phyloP scores from a whole-genome alignment of 2,888 invertebrate genomes.

The Eulithis testata region DNA sequence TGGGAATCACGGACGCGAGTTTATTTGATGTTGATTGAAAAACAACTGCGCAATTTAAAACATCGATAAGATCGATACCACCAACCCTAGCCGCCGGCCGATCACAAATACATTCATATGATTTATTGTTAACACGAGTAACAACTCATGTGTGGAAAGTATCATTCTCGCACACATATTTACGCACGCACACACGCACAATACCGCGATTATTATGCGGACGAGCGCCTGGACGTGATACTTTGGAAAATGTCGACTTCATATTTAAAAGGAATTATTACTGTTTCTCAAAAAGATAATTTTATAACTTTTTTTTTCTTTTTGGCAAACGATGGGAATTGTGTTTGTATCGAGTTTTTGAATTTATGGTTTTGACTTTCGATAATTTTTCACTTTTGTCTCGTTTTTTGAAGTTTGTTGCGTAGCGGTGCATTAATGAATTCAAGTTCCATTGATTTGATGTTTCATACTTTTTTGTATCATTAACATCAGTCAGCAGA shows the following conservation, averaged over 20 bases:
- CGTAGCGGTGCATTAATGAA: too few species aligned
- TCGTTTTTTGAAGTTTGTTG: too few species aligned
- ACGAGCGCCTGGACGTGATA: conserved; percentile 56
- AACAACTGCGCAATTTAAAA: not conserved
- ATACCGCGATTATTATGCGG: conserved; percentile 53
- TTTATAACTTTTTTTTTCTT: conserved; percentile 39
- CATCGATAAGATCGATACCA: conserved; percentile 37
- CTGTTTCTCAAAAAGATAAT: conserved; percentile 43
- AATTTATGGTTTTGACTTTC: conserved; percentile 24
- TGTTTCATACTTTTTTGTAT: too few species aligned
- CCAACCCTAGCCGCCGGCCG: conserved; percentile 54
- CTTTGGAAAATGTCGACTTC: conserved; percentile 58
- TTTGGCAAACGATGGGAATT: conserved; percentile 29
- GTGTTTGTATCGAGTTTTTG: conserved; percentile 30
- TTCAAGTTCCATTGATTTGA: too few species aligned
- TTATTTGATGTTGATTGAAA: too few species aligned
- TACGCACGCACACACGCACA: conserved; percentile 31
- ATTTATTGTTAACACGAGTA: conserved; percentile 80
- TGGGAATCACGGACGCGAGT: too few species aligned
- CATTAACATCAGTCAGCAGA: too few species aligned
- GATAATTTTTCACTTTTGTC: not conserved
- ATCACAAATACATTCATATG: conserved; percentile 83
- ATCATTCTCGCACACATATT: conserved; percentile 67
- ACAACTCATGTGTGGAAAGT: conserved; percentile 75
- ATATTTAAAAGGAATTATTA: conserved; percentile 46